These are phyloP conservation scores for Parambassis ranga DNA, from an alignment of 2,797 vertebrate genomes.

Conservation along the genomic window DNA sequence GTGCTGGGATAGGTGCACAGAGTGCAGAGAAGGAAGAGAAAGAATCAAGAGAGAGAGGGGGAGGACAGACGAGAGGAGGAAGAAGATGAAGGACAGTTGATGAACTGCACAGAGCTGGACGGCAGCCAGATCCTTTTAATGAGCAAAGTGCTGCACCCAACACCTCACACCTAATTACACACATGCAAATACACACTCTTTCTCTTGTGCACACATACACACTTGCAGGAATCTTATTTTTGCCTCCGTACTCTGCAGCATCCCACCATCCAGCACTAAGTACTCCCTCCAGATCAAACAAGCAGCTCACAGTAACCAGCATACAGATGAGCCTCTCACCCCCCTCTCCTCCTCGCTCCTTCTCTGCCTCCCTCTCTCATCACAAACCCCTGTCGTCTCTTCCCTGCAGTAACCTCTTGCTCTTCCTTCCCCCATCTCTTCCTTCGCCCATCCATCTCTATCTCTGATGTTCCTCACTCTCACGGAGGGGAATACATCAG, in stretches of 20 bases:
- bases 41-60: not conserved
- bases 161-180: constrained; percentile 68
- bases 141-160: constrained; percentile 76
- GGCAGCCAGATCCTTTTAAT: constrained; percentile 77
- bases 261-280: constrained; percentile 69
- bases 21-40: not conserved
- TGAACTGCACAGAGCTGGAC: constrained; percentile 78
- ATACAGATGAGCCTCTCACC: constrained; percentile 71
- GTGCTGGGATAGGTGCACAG: constrained; percentile 6
- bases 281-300: constrained; percentile 78
- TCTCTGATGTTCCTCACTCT: constrained; percentile 43
- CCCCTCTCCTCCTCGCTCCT: constrained; percentile 13
- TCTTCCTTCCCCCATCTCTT: constrained; percentile 2
- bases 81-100: constrained; percentile 72
- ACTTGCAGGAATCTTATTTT: constrained; percentile 56
- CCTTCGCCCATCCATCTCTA: not conserved
- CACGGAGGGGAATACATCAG: constrained; percentile 47
- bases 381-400: constrained; percentile 53
- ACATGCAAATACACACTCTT: constrained; percentile 3
- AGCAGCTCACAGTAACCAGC: constrained; percentile 71
- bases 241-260: constrained; percentile 56
- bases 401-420: constrained; percentile 68
- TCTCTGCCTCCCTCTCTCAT: constrained; percentile 33
- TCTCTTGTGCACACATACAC: constrained; percentile 28
- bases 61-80: constrained; percentile 23